Evolutionary conservation across 2,888 invertebrate genomes (phyloP), one percentile per base, ranked within the genome.

Genomic region (Coelinius sp.): DNA sequence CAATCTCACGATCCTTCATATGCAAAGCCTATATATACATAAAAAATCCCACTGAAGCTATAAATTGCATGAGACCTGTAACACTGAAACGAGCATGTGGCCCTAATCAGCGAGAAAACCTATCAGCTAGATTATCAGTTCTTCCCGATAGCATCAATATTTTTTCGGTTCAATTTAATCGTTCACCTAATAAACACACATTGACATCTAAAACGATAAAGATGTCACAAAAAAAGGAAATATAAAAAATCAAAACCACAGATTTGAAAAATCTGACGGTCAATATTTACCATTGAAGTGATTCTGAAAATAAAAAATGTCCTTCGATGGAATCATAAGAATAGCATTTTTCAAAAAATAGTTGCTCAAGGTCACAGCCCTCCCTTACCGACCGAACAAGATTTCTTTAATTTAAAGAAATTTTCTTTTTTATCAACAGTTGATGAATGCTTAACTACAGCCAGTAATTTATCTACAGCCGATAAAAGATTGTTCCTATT

Each of bases 51-150:
- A 27, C 5, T 14, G 4, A 41, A 38, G 14, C n/a, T 24, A 10
- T 35, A 24, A 22, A 41, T 8, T 38, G 62, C 35, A 62, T 38
- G 14, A 17, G n/a, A n/a, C 14, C 22, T 14, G 65, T 65, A 22
- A 53, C n/a, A 31, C 59, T 38, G 31, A 46, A 31, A 65, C 59
- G 24, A 35, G 59, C 71, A 71, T 71, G 66, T 71, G 71, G 71
- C 59, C 44, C 38, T 71, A 71, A 71, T 71, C 71, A 65, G 17
- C 17, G 10, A 1, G 17, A 38, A 31, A 35, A 65, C 27, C 65
- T 70, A 65, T 70, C 65, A 10, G 22, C 22, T n/a, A 59, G 46
- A 70, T 66, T 66, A 71, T 71, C 59, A 49, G 12, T 24, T 24
- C 38, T 24, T 22, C 63, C 0, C 35, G 31, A 70, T 70, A 62